Percentiles rank a stretch among this genome's conserved stretches.
phyloP scores from a whole-genome alignment of 2,113 vertebrate species.

The Falcunculus frontatus region DNA sequence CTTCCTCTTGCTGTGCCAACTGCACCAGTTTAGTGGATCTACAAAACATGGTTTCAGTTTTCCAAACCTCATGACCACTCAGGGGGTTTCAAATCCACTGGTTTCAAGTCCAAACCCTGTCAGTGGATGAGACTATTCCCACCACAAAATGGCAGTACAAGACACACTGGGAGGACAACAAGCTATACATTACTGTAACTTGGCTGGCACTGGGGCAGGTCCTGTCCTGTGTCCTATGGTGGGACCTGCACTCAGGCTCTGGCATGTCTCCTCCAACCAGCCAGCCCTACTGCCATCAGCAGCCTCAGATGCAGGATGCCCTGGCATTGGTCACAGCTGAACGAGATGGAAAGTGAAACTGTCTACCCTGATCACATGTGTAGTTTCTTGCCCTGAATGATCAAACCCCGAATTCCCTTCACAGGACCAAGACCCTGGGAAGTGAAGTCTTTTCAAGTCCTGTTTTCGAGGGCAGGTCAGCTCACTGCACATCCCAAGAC shows the following conservation, averaged over 20 bases:
- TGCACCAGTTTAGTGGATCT: not conserved
- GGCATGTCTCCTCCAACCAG: not conserved
- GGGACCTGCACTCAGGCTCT: fast-evolving
- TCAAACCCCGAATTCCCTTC: not conserved
- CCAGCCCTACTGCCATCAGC: not conserved
- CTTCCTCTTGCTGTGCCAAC: not conserved
- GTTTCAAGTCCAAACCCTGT: not conserved
- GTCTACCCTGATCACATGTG: not conserved
- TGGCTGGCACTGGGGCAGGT: not conserved
- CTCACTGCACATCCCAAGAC: not conserved
- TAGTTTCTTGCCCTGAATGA: not conserved
- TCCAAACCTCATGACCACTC: not conserved
- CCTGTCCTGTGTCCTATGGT: not conserved
- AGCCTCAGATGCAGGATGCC: not conserved
- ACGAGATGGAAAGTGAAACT: not conserved
- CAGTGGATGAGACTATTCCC: not conserved
- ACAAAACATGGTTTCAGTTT: not conserved
- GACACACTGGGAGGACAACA: not conserved
- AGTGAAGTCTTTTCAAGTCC: not conserved
- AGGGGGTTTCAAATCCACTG: not conserved
- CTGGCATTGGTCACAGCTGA: not conserved
- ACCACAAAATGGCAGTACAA: not conserved
- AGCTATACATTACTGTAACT: not conserved
- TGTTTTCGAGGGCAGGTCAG: not conserved
- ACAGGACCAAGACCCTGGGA: not conserved